Conservation (phyloP, 2,888 invertebrate species). For the Cheilosia pagana region DNA sequence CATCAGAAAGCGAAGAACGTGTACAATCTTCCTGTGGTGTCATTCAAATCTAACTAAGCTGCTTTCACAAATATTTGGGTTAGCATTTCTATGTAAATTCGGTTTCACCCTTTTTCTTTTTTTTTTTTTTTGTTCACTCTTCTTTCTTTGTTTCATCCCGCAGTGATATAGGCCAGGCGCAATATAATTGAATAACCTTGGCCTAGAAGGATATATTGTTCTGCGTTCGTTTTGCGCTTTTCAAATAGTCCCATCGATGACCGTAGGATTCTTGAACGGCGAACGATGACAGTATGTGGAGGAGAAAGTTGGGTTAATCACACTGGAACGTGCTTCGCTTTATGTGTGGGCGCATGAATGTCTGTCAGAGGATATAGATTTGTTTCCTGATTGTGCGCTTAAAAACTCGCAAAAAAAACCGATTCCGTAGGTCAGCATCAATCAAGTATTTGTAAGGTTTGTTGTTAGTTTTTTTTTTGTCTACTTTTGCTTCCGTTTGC, state of each 20-base stretch:
- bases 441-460: constrained; percentile 55
- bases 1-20: constrained; percentile 12
- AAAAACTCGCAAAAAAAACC: constrained; percentile 31
- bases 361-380: constrained; percentile 31
- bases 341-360: not conserved
- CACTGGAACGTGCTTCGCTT: constrained; percentile 25
- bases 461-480: not conserved
- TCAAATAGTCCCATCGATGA: constrained; percentile 46
- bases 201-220: constrained; percentile 51
- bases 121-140: not conserved
- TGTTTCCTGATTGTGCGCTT: constrained; percentile 55
- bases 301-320: constrained; percentile 24
- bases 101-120: not conserved
- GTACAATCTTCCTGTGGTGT: constrained; percentile 26
- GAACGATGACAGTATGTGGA: constrained; percentile 8
- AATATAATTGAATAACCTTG: constrained; percentile 58
- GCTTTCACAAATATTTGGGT: constrained; percentile 45
- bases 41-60: constrained; percentile 32
- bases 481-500: not conserved
- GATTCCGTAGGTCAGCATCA: constrained; percentile 67
- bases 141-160: not conserved
- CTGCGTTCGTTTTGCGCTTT: constrained; percentile 8
- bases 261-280: constrained; percentile 40
- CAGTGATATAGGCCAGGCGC: constrained; percentile 31
- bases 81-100: constrained; percentile 36